Conservation (phyloP, 2,113 vertebrate species). For the Archocentrus centrarchus region DNA sequence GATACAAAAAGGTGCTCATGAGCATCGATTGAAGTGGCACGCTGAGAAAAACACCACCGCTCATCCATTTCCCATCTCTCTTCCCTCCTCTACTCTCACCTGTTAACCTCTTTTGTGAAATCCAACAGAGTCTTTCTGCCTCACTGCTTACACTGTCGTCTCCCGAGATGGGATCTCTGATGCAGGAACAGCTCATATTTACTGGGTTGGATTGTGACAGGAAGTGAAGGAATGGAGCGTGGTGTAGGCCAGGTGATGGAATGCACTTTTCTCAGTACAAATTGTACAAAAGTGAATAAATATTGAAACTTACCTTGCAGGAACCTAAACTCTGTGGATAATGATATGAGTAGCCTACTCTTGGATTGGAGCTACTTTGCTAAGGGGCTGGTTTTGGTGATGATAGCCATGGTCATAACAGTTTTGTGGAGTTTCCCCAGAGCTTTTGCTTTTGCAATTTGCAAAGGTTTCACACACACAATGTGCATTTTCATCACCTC, state of each 20-base stretch:
- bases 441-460: not conserved
- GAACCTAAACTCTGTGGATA: not conserved
- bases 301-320: constrained; percentile 3
- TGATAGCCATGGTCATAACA: not conserved
- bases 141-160: constrained; percentile 39
- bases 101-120: constrained; percentile 72
- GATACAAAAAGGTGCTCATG: constrained; percentile 56
- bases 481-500: not conserved
- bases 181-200: constrained; percentile 64
- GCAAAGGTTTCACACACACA: constrained; percentile 4
- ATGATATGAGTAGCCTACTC: not conserved
- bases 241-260: not conserved
- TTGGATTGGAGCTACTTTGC: not conserved
- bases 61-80: constrained; percentile 68
- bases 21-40: constrained; percentile 41
- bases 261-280: constrained; percentile 19
- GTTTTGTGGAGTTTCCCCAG: not conserved
- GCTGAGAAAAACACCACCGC: constrained; percentile 44
- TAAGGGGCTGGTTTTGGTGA: not conserved
- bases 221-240: constrained; percentile 20
- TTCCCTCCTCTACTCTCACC: constrained; percentile 54
- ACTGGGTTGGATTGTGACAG: constrained; percentile 45
- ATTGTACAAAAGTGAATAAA: constrained; percentile 37
- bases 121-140: constrained; percentile 58
- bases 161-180: constrained; percentile 67